Evolutionary conservation across 2,113 vertebrate species (phyloP), one percentile per base, ranked within the genome.

Genomic region (Tenrec ecaudatus): DNA sequence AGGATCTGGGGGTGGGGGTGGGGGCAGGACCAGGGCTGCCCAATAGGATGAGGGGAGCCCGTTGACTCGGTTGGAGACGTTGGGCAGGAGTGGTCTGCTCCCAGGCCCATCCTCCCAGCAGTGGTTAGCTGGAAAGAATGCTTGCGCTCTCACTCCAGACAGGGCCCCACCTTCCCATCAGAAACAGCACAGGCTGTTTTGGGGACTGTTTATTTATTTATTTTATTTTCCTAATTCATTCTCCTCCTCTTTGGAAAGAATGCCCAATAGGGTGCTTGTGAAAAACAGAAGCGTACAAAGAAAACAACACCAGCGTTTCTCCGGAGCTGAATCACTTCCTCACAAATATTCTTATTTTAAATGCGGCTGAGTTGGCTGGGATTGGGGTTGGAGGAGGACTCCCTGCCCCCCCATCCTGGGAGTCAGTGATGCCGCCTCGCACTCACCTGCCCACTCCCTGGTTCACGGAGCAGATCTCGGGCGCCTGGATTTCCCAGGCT

Each of bases 161-260:
- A 25, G 23, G 22, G 19, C 1, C 5, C 77, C 22, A 25, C 9
- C 2, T 9, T 88, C 88, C 53, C 62, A 68, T 57, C 14, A 88
- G 89, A 71, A 57, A 14, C 86, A 77, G 3, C 85, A 23, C 31
- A 83, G 36, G 20, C 3, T 12, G 60, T 77, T 60, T 10, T 86
- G 38, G 75, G 8, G 58, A 11, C 25, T 31, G 82, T 53, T 12
- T 2, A 40, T 40, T 6, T 84, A 57, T 73, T 53, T 40, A 40
- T 7, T 40, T 40, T 20, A 1, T 80, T 83, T 53, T 40, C 20
- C 38, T 82, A 43, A 33, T 58, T 90, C 33, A 58, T 83, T 91
- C 90, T 73, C 33, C 19, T 76, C 2, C 64, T 75, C 38, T 68
- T 73, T 88, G 76, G 77, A 90, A 91, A 58, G 38, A 91, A 82